Evolutionary conservation across 2,113 vertebrate species (phyloP).

Genomic region (Corydoras sp.): DNA sequence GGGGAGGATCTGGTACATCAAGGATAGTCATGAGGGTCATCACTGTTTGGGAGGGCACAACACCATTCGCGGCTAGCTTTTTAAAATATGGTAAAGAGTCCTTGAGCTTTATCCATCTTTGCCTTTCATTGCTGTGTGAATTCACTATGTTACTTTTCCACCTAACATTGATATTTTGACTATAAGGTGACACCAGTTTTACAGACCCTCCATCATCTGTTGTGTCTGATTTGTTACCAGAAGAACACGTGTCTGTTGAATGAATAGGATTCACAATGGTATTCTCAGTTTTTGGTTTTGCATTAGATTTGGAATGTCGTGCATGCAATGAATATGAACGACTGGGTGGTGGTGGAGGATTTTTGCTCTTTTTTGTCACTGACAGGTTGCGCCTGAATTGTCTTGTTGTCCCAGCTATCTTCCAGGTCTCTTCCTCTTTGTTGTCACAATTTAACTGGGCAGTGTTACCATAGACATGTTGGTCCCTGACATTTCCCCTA

Average conservation of each 20-base stretch:
- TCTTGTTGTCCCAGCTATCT: constrained; percentile 46
- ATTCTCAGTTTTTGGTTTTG: background rate
- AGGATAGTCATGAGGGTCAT: constrained; percentile 61
- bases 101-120: constrained; percentile 11
- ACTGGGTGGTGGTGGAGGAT: constrained; percentile 72
- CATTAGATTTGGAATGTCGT: background rate
- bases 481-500: background rate
- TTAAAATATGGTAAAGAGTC: constrained; percentile 17
- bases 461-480: background rate
- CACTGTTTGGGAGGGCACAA: constrained; percentile 48
- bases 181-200: constrained; percentile 78
- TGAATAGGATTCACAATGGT: background rate
- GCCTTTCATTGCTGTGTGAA: constrained; percentile 25
- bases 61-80: constrained; percentile 9
- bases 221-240: background rate
- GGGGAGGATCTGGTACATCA: constrained; percentile 81
- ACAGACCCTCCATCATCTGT: constrained; percentile 42
- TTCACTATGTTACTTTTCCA: constrained; percentile 46
- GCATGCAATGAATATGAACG: constrained; percentile 85
- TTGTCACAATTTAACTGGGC: constrained; percentile 45
- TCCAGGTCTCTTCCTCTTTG: constrained; percentile 47
- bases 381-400: constrained; percentile 77
- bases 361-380: constrained; percentile 78
- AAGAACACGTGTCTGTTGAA: too few relatives aligned
- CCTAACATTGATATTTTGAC: constrained; percentile 78